Evolutionary conservation across 2,888 invertebrate species (phyloP).

Genomic region (Orthonychiurus folsomi): DNA sequence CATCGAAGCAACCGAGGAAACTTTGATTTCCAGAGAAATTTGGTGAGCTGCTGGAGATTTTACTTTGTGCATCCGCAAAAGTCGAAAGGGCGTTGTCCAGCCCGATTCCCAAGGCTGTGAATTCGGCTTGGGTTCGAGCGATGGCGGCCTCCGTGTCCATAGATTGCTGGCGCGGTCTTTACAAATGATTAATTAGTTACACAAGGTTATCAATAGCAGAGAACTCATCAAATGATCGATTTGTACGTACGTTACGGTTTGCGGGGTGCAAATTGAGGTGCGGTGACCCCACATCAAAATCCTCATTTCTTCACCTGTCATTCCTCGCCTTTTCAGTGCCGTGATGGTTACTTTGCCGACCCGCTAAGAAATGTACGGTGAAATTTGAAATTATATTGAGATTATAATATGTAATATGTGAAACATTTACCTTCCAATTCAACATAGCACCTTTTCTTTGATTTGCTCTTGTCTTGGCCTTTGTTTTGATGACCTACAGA

Average conservation of each 20-base stretch:
- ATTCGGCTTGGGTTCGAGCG: background rate
- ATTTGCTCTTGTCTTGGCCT: conserved; percentile 89
- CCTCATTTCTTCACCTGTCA: conserved; percentile 77
- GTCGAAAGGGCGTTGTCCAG: background rate
- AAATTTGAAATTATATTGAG: too few relatives aligned
- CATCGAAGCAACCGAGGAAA: conserved; percentile 16
- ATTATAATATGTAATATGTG: background rate
- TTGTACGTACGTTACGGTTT: conserved; percentile 49
- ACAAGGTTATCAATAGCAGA: background rate
- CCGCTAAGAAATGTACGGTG: conserved; percentile 49
- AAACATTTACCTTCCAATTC: conserved; percentile 99
- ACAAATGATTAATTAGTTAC: background rate
- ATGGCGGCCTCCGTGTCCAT: conserved; percentile 23
- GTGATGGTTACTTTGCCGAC: conserved; percentile 72
- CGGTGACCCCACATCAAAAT: conserved; percentile 78
- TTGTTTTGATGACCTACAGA: conserved; percentile 97
- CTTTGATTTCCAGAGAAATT: background rate
- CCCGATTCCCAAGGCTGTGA: background rate
- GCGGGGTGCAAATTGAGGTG: conserved; percentile 74
- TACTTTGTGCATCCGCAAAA: background rate
- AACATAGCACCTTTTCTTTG: conserved; percentile 90
- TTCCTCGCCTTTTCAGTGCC: conserved; percentile 68
- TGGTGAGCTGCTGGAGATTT: background rate
- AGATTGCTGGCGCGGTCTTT: conserved; percentile 28
- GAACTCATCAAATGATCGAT: background rate